Evolutionary conservation across 2,888 invertebrate species (phyloP).

Genomic region (Chironomus riparius): DNA sequence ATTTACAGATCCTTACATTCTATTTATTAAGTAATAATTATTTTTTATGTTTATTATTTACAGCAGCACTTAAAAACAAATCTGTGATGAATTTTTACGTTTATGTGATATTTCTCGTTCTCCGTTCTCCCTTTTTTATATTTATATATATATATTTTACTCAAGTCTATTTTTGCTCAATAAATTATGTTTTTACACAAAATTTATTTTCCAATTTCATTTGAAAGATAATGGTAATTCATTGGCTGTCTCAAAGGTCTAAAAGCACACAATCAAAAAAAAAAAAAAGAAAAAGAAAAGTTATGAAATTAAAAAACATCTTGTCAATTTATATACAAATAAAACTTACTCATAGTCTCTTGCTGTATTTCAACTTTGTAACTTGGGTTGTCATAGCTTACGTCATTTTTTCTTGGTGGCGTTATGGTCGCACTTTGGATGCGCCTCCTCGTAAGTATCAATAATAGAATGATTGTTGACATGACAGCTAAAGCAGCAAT

Average conservation of each 20-base stretch:
- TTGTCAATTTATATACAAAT: not conserved
- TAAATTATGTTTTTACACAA: not conserved
- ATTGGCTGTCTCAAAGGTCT: slow-evolving; percentile 7
- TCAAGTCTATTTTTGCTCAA: slow-evolving; percentile 17
- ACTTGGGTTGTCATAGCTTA: slow-evolving; percentile 88
- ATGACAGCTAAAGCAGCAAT: slow-evolving; percentile 77
- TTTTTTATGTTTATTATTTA: slow-evolving; percentile 20
- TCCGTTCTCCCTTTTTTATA: not conserved
- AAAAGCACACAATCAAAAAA: not conserved
- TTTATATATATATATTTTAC: no score
- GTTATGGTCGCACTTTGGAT: slow-evolving; percentile 71
- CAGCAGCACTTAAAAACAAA: slow-evolving; percentile 6
- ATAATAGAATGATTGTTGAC: slow-evolving; percentile 66
- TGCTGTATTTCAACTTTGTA: slow-evolving; percentile 90
- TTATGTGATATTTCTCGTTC: not conserved
- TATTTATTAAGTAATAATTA: slow-evolving; percentile 20
- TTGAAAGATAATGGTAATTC: not conserved
- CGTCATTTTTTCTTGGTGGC: slow-evolving; percentile 67
- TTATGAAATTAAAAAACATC: not conserved
- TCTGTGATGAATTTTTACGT: slow-evolving; percentile 1
- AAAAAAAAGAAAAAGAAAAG: not conserved
- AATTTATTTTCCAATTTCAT: not conserved
- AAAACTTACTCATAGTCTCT: slow-evolving; percentile 73
- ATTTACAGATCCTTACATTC: slow-evolving; percentile 18
- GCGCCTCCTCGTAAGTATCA: slow-evolving; percentile 66